phyloP scores from a whole-genome alignment of 2,888 invertebrate species.

The Latheticus oryzae region DNA sequence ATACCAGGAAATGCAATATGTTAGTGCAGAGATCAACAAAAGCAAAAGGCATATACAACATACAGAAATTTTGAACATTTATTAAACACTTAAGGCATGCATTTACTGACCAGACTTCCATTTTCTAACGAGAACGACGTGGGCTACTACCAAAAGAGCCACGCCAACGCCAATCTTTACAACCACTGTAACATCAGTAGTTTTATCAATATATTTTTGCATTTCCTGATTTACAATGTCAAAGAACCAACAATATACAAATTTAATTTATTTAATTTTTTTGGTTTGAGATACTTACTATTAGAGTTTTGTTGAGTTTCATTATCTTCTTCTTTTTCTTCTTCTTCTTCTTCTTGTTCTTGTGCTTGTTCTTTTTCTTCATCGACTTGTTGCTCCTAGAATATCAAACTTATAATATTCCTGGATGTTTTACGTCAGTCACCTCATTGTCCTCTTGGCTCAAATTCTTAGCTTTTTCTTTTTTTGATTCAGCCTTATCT shows the following conservation, averaged over 20 bases:
- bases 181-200: slow-evolving; percentile 80
- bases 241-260: slow-evolving; percentile 21
- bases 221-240: slow-evolving; percentile 64
- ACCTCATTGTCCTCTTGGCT: slow-evolving; percentile 14
- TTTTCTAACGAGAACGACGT: slow-evolving; percentile 85
- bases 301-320: slow-evolving; percentile 59
- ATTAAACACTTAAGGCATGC: slow-evolving; percentile 51
- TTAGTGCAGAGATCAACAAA: slow-evolving; percentile 56
- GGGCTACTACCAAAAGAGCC: slow-evolving; percentile 85
- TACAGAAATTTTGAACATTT: slow-evolving; percentile 39
- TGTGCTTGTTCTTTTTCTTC: slow-evolving; percentile 50
- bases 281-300: slow-evolving; percentile 52
- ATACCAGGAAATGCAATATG: slow-evolving; percentile 64
- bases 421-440: neutral
- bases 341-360: slow-evolving; percentile 45
- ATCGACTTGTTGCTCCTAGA: slow-evolving; percentile 51
- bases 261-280: no score
- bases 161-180: slow-evolving; percentile 88
- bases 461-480: slow-evolving; percentile 20
- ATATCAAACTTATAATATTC: neutral
- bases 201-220: slow-evolving; percentile 53
- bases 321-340: slow-evolving; percentile 41
- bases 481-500: slow-evolving; percentile 38
- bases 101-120: slow-evolving; percentile 78
- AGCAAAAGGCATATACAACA: slow-evolving; percentile 48